Conservation (phyloP, 2,113 vertebrate genomes). For the Stegastes partitus region DNA sequence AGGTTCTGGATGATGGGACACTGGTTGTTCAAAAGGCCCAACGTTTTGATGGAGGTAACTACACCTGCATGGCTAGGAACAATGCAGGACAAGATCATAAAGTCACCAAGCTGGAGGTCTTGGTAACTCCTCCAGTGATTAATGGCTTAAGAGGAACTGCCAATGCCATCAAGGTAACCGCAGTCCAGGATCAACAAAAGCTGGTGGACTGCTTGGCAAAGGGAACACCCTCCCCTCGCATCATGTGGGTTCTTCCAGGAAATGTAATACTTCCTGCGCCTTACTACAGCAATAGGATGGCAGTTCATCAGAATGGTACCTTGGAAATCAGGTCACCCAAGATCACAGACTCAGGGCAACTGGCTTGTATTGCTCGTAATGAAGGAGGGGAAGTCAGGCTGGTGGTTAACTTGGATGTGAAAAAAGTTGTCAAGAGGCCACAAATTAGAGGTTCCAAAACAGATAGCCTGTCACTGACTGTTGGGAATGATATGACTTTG, state of each 20-base stretch:
- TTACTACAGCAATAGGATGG: slow-evolving; percentile 88
- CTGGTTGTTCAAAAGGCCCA: slow-evolving; percentile 89
- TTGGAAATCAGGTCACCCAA: slow-evolving; percentile 87
- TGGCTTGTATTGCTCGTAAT: slow-evolving; percentile 89
- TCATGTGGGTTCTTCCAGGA: slow-evolving; percentile 93
- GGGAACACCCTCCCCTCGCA: slow-evolving; percentile 85
- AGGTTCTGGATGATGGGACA: slow-evolving; percentile 86
- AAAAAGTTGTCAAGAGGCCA: slow-evolving; percentile 79
- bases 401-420: slow-evolving; percentile 86
- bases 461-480: slow-evolving; percentile 83
- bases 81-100: slow-evolving; percentile 88
- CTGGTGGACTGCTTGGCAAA: slow-evolving; percentile 88
- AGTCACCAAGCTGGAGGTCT: slow-evolving; percentile 82
- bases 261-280: slow-evolving; percentile 91
- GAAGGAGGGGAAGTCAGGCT: slow-evolving; percentile 91
- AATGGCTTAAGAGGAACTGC: slow-evolving; percentile 80
- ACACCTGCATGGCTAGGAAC: slow-evolving; percentile 89
- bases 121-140: slow-evolving; percentile 87
- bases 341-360: slow-evolving; percentile 84
- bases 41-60: slow-evolving; percentile 92
- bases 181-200: slow-evolving; percentile 79
- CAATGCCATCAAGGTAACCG: slow-evolving; percentile 80
- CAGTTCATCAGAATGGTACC: slow-evolving; percentile 91
- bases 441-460: slow-evolving; percentile 75
- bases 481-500: slow-evolving; percentile 88